A percentile compares a stretch with the other conserved stretches of the same genome.
These are phyloP conservation scores for Leptobrachium ailaonicum DNA, from an alignment of 2,113 vertebrate genomes.

Conservation along the genomic window DNA sequence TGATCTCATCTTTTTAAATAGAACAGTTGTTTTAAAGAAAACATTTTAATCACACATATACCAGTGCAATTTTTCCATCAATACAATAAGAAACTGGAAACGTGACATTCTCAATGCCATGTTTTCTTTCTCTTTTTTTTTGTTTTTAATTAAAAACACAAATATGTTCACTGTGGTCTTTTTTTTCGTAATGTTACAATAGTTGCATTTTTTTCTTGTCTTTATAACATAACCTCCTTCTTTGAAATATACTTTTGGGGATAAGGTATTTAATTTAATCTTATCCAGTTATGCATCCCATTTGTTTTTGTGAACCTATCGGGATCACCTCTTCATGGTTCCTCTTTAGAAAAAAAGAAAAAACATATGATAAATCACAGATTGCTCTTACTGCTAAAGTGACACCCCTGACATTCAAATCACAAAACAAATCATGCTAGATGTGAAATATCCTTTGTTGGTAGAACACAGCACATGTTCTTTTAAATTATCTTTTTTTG, in stretches of 20 bases:
- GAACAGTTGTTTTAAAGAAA: background rate
- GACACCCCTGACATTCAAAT: background rate
- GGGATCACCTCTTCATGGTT: background rate
- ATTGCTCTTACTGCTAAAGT: background rate
- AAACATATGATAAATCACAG: background rate
- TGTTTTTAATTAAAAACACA: background rate
- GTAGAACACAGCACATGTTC: too few species aligned
- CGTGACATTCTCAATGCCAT: background rate
- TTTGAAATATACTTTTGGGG: background rate
- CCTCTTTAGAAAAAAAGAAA: background rate
- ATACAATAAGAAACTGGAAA: background rate
- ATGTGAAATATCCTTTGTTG: too few species aligned
- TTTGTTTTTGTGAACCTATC: background rate
- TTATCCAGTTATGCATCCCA: background rate
- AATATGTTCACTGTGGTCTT: background rate
- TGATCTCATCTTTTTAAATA: background rate
- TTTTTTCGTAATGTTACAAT: background rate
- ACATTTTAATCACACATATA: background rate
- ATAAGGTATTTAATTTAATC: background rate
- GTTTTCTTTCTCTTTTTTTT: background rate
- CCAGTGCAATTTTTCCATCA: background rate
- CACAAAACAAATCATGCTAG: too few species aligned
- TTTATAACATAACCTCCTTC: background rate
- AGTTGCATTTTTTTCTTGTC: background rate
- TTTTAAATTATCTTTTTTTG: too few species aligned